Conservation (phyloP, 1,140 invertebrate species). For the Euschistus heros region DNA sequence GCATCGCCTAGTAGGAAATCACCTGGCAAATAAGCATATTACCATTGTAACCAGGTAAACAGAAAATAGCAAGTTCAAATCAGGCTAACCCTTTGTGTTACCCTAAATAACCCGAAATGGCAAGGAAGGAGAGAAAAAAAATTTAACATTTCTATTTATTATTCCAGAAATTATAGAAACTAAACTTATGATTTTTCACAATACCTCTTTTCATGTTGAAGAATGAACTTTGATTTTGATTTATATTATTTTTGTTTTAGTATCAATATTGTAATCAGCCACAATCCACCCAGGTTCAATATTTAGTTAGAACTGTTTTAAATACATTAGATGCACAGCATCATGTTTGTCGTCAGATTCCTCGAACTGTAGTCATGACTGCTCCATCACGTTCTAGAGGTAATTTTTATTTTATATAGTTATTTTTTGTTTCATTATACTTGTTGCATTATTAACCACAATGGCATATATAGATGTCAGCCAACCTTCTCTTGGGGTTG, state of each 20-base stretch:
- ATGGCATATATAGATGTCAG: constrained; percentile 47
- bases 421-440: constrained; percentile 2
- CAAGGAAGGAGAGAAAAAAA: too few species aligned
- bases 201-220: background rate
- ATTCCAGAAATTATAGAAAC: too few species aligned
- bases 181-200: too few species aligned
- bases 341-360: constrained; percentile 71
- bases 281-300: constrained; percentile 64
- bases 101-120: too few species aligned
- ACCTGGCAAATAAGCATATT: too few species aligned
- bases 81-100: too few species aligned
- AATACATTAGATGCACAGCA: constrained; percentile 87
- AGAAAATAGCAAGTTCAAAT: too few species aligned
- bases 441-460: background rate
- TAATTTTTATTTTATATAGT: constrained; percentile 32
- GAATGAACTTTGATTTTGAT: too few species aligned
- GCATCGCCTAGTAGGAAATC: too few species aligned
- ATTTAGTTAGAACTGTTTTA: constrained; percentile 80
- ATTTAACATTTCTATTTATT: too few species aligned
- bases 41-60: too few species aligned
- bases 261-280: constrained; percentile 83
- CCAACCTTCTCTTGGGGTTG: constrained; percentile 57
- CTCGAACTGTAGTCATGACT: constrained; percentile 61
- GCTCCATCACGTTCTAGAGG: constrained; percentile 58
- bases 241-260: constrained; percentile 42